Base-by-base conservation (phyloP, 2,113 vertebrate genomes). In the Genyomyrus donnyi region DNA sequence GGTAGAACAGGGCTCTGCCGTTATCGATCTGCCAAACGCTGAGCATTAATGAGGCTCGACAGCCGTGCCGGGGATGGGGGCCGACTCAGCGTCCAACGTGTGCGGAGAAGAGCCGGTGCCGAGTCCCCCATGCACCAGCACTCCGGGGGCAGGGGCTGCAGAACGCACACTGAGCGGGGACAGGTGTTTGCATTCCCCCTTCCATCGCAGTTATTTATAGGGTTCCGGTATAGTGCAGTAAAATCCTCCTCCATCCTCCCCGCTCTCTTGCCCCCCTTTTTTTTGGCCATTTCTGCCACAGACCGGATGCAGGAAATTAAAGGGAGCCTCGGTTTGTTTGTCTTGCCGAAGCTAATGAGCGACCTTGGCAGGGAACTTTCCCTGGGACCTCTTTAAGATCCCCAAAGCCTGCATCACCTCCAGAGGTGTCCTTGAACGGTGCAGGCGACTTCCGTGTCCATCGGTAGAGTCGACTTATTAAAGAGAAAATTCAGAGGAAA, bases 11-110 rank as follows among this genome's bases (percentile, higher is more conserved):
- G 92, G 94, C 91, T 93, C 91, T 91, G 35, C 90, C 92, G 91
- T 88, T 96, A 96, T 96, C 93, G 96, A 96, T 96, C 88, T 91
- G 91, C 93, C 89, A 90, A 94, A 93, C 93, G 93, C 92, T 90
- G 95, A 95, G 95, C 31, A 90, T 89, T 95, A 95, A 96, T 95
- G 89, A 58, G 93, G 89, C 95, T 93, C 95, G 95, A 96, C 95
- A 95, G 94, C 89, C 89, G 91, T 93, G 94, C 93, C 92, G 92
- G 93, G 91, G 92, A 91, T 90, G 92, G 15, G 62, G 92, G 93
- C 85, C 88, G 90, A 74, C 91, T 90, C 91, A 39, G 49, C 88
- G 85, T 93, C 91, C 91, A 49, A 93, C 90, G 88, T 50, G 27
- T 90, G 91, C 90, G 91, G 92, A 83, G 90, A 66, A 56, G 91